Evolutionary conservation across 53 echinoderm and acorn worm genomes (phyloP), one percentile per base, ranked within the genome.

Genomic region (Arbacia lixula): DNA sequence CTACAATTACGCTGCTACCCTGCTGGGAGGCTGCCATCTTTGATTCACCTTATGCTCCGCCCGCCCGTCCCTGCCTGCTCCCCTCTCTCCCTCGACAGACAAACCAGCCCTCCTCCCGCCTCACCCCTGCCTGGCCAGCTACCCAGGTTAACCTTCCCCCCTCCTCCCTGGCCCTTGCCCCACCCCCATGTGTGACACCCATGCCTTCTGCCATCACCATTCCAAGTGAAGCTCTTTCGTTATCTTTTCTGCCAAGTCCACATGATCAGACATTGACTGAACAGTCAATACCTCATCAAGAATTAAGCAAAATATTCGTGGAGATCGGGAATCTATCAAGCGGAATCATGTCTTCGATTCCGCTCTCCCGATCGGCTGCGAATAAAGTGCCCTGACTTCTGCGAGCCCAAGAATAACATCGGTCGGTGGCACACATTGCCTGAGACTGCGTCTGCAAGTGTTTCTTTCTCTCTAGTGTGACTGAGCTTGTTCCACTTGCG

Each of bases 321-420:
- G 12, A 71, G 46, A 43, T 43, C 26, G 46, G 42, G 71, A 43
- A 71, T 71, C 71, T 71, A 71, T 71, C 71, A 71, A 25, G 46
- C n/a, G 41, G 71, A 71, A 71, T 71, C 46, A 66, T 66, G 66
- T 66, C 66, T 66, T 66, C 66, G 20, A 66, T 66, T 66, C 66
- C 66, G 66, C 66, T 66, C 35, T 66, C 66, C 12, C 38, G 66
- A 66, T 66, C 66, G 36, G 36, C 66, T 36, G 66, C 66, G 66
- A 66, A 66, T 36, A 36, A 75, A 75, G 55, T 75, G 75, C 75
- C 54, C 31, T 75, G 75, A 75, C 75, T 75, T 75, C 34, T 52
- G 52, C 9, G 20, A 75, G 46, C 46, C 53, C 21, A 49, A 38
- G 54, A 75, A 75, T 75, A 75, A 53, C 52, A 53, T 53, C 53